A percentile compares a stretch with the other conserved stretches of the same genome.
Conservation (phyloP, 2,888 invertebrate species). For the Nephrocerus scutellatus region DNA sequence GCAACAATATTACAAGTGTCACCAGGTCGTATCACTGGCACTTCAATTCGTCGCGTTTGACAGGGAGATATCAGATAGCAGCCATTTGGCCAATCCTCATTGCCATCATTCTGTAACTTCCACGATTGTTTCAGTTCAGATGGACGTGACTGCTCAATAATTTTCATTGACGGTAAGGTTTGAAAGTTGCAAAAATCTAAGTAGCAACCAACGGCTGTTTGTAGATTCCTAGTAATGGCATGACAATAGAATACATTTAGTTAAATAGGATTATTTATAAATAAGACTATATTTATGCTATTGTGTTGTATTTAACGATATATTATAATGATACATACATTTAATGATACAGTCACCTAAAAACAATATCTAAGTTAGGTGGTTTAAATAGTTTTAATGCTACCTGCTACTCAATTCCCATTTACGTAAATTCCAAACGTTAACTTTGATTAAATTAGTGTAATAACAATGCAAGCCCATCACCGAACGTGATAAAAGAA, state of each 20-base stretch:
- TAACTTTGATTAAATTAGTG: too few species aligned
- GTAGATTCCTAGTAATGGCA: constrained; percentile 73
- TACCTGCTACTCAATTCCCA: too few species aligned
- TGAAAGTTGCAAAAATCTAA: constrained; percentile 76
- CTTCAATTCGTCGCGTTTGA: constrained; percentile 41
- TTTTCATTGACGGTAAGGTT: constrained; percentile 68
- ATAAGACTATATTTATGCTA: not conserved
- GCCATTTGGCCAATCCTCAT: constrained; percentile 79
- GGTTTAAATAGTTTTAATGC: too few species aligned
- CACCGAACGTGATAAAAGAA: too few species aligned
- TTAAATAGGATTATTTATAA: not conserved
- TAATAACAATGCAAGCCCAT: too few species aligned
- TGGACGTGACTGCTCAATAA: constrained; percentile 50
- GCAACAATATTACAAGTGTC: constrained; percentile 70
- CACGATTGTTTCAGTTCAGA: constrained; percentile 64
- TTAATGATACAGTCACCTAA: too few species aligned
- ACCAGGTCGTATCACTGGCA: constrained; percentile 65
- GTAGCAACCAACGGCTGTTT: constrained; percentile 92
- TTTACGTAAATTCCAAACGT: too few species aligned
- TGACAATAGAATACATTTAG: constrained; percentile 7
- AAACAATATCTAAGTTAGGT: too few species aligned
- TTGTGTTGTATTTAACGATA: too few species aligned
- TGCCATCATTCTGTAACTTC: constrained; percentile 77
- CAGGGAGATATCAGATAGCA: constrained; percentile 66
- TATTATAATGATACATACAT: too few species aligned